These are phyloP conservation scores for Tetraodon nigroviridis DNA, from an alignment of 2,113 vertebrate species.

Conservation along the genomic window DNA sequence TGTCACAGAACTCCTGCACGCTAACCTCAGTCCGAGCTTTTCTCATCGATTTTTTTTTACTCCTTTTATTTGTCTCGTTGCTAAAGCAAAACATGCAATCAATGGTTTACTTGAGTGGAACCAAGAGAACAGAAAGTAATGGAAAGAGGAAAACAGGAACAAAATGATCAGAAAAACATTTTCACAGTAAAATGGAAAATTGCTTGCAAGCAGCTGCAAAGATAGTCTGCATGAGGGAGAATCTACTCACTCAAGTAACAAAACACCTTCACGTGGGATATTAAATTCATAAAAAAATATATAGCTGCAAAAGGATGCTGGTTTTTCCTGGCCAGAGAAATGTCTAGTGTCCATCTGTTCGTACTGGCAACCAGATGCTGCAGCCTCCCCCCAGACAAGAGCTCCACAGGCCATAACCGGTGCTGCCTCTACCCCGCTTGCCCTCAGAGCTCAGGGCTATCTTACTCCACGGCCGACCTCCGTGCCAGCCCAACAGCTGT, in stretches of 20 bases:
- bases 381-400: constrained; percentile 39
- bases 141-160: no score
- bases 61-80: neutral
- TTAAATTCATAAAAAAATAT: no score
- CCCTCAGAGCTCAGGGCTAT: constrained; percentile 39
- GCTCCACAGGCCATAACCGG: constrained; percentile 39
- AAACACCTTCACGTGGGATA: no score
- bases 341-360: constrained; percentile 39
- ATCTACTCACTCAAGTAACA: no score
- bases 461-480: constrained; percentile 38
- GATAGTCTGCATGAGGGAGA: no score
- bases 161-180: no score
- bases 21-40: neutral
- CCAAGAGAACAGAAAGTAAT: no score
- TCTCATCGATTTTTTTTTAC: neutral
- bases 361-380: constrained; percentile 46
- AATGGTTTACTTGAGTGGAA: no score
- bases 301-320: neutral
- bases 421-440: constrained; percentile 16
- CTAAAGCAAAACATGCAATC: neutral
- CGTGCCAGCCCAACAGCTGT: constrained; percentile 68
- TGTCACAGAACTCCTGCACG: no score
- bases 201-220: no score
- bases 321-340: constrained; percentile 21
- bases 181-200: no score